Percentiles rank a stretch among this genome's conserved stretches.
Evolutionary conservation across 1,140 invertebrate genomes (phyloP).

Genomic region (Zophobas morio): DNA sequence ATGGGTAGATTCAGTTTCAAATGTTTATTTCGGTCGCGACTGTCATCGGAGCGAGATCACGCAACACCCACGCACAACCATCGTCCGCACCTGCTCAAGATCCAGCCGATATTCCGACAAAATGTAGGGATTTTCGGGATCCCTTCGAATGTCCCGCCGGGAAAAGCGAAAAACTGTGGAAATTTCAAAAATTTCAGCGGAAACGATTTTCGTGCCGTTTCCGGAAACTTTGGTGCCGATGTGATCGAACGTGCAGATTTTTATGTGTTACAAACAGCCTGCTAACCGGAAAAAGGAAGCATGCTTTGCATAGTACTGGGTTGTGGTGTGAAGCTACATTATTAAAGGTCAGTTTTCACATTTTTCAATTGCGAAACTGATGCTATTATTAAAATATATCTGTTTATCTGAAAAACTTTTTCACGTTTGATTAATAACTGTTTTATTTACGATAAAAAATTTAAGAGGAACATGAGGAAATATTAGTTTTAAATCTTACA

Average conservation of each 20-base stretch:
- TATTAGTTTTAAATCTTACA: no score
- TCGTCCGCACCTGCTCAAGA: slow-evolving; percentile 21
- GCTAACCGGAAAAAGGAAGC: slow-evolving; percentile 43
- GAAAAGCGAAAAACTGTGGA: slow-evolving; percentile 11
- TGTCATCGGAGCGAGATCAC: slow-evolving; percentile 25
- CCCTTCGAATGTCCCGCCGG: background rate
- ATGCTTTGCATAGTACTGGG: slow-evolving; percentile 44
- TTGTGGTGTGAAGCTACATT: slow-evolving; percentile 39
- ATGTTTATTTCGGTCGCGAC: slow-evolving; percentile 44
- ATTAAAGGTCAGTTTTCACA: slow-evolving; percentile 44
- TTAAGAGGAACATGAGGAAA: no score
- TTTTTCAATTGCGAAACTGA: slow-evolving; percentile 16
- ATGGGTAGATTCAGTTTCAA: slow-evolving; percentile 38
- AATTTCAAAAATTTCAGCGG: slow-evolving; percentile 13
- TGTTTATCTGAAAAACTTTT: no score
- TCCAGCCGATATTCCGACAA: slow-evolving; percentile 25
- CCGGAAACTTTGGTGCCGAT: slow-evolving; percentile 38
- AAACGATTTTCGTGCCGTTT: slow-evolving; percentile 15
- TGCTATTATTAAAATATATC: no score
- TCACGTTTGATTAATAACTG: background rate
- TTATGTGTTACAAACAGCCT: background rate
- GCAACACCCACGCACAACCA: slow-evolving; percentile 13
- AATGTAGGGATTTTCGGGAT: slow-evolving; percentile 37
- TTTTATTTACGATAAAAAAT: no score
- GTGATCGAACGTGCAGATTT: slow-evolving; percentile 25